Percentiles rank a stretch among this genome's conserved stretches.
These are phyloP conservation scores for Agrotis clavis DNA, from an alignment of 2,888 invertebrate species.

Conservation along the genomic window DNA sequence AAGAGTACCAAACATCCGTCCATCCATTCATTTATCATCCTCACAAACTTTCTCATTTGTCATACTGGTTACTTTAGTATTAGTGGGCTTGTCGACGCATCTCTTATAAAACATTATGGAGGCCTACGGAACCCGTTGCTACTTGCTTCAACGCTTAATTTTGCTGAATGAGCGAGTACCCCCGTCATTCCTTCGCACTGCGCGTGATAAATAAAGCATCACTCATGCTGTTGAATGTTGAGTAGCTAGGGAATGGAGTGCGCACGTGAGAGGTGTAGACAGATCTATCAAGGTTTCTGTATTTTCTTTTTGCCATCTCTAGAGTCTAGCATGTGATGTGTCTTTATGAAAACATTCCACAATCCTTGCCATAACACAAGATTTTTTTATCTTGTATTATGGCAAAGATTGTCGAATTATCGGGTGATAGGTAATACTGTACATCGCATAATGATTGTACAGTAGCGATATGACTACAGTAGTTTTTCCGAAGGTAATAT, in stretches of 20 bases:
- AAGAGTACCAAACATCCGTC: too few relatives aligned
- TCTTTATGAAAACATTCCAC: background rate
- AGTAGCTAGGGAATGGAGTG: slow-evolving; percentile 40
- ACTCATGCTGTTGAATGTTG: slow-evolving; percentile 23
- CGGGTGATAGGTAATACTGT: too few relatives aligned
- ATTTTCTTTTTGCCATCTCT: background rate
- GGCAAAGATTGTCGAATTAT: too few relatives aligned
- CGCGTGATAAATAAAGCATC: slow-evolving; percentile 61
- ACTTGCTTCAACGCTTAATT: slow-evolving; percentile 46
- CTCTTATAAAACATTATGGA: slow-evolving; percentile 3
- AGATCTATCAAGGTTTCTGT: background rate
- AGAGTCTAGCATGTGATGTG: background rate
- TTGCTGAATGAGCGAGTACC: slow-evolving; percentile 54
- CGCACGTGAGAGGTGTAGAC: background rate
- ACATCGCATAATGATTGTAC: too few relatives aligned
- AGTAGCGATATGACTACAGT: too few relatives aligned
- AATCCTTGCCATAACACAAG: background rate
- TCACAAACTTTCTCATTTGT: too few relatives aligned
- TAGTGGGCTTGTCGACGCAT: too few relatives aligned
- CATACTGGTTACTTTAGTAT: too few relatives aligned
- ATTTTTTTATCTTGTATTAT: too few relatives aligned
- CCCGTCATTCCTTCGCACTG: slow-evolving; percentile 51
- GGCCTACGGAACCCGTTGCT: slow-evolving; percentile 36
- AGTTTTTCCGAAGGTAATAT: too few relatives aligned
- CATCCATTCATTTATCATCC: too few relatives aligned